Base-by-base conservation (phyloP, 2,888 invertebrate species). In the Miltochrista miniata region DNA sequence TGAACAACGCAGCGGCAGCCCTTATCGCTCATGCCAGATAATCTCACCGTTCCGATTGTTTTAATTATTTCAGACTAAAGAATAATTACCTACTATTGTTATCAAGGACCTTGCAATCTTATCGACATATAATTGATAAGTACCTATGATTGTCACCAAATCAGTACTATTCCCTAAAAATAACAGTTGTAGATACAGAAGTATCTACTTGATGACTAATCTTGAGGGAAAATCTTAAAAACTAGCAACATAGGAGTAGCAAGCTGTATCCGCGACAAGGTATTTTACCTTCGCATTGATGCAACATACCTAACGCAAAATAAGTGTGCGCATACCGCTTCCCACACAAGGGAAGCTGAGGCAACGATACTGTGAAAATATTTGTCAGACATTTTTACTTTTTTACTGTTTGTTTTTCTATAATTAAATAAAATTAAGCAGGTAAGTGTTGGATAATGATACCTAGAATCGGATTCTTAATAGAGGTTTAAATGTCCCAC, bases 31-130 rank as follows among this genome's bases (percentile, higher is more conserved):
- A 62, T 59, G 56, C 69, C 71, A 84, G 88, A 89, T 90, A 78
- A 91, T 90, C 89, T 87, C 76, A 72, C 77, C 74, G 80, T 85
- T 79, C 79, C 83, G 81, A 90, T 89, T 90, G 88, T 89, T 90
- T 90, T 90, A 91, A 90, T 91, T 90, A 90, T 88, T 89, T 79
- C 79, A 79, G 76, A 79, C 79, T 81, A 81, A 82, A 76, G 73
- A 83, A 86, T 80, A 75, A 86, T 85, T 85, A 74, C 72, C 71
- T 74, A 77, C 71, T 77, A 75, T 81, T 83, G 83, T 84, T 87
- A 90, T 90, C 87, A 82, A 74, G 79, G 79, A 70, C 82, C 79
- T 80, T 81, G 82, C 80, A 84, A 88, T 90, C 86, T 91, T 90
- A 90, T 91, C 91, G 74, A 63, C 62, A 75, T 73, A 72, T 64